These are phyloP conservation scores for human DNA, from an alignment of 2,113 vertebrate species.

Conservation along the genomic window GRCh38 chr22:39379001-39379500, in stretches of 20 bases:
- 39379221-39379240: background rate
- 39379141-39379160: background rate
- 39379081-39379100: rapidly evolving
- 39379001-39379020: background rate
- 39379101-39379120: background rate
- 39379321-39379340: background rate
- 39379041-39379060: background rate
- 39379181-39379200: background rate
- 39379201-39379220: background rate
- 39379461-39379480: too few relatives aligned
- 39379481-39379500: too few relatives aligned
- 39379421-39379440: too few relatives aligned
- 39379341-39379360: too few relatives aligned
- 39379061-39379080: background rate
- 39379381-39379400: too few relatives aligned
- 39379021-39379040: background rate
- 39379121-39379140: background rate
- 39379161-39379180: background rate
- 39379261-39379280: background rate
- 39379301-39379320: background rate
- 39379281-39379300: background rate
- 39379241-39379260: background rate
- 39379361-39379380: too few relatives aligned
- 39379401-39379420: too few relatives aligned
- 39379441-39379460: too few relatives aligned